These are phyloP conservation scores for Vicugna pacos DNA, from an alignment of 2,113 vertebrate species.

Conservation along the genomic window DNA sequence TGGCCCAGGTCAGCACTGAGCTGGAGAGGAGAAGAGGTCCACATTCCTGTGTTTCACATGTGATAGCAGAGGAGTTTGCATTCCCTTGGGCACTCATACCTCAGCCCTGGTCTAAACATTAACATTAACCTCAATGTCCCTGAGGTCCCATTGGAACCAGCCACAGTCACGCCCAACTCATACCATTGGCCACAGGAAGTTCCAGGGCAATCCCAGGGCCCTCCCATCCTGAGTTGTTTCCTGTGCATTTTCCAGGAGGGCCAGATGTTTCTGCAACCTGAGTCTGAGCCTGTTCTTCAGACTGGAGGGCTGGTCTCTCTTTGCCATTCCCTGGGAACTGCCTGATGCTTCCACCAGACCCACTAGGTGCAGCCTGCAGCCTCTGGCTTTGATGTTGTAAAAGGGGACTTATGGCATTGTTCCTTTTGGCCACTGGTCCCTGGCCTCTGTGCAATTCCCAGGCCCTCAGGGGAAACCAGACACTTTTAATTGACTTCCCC, in stretches of 20 bases:
- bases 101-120: neutral
- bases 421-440: conserved; percentile 16
- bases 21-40: neutral
- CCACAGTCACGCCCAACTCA: neutral
- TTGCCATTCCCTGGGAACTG: neutral
- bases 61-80: neutral
- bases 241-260: neutral
- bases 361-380: neutral
- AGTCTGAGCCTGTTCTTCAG: neutral
- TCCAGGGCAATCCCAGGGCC: neutral
- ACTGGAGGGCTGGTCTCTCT: neutral
- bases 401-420: neutral
- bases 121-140: neutral
- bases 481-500: conserved; percentile 55
- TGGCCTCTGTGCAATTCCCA: neutral
- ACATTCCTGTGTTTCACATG: neutral
- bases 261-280: conserved; percentile 58
- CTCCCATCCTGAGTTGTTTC: conserved; percentile 56
- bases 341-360: neutral
- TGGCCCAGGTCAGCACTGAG: neutral
- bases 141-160: neutral
- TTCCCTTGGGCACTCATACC: neutral
- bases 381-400: neutral
- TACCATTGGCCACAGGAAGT: conserved; percentile 31
- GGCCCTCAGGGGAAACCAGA: neutral